Base-by-base conservation (phyloP, 2,888 invertebrate genomes). In the Stratiomys singularior region DNA sequence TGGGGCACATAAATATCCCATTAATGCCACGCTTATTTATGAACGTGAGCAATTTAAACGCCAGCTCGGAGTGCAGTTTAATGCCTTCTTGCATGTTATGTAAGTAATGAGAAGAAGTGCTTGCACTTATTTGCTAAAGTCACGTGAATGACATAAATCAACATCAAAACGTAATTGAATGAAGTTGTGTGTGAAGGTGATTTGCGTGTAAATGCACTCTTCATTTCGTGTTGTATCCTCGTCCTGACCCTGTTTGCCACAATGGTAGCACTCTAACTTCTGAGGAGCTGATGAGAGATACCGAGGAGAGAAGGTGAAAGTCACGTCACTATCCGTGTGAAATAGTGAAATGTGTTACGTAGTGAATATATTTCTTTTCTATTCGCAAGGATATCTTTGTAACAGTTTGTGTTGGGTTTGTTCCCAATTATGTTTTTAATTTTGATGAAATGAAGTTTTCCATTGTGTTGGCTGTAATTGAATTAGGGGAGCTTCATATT, bases 101-200 rank as follows among this genome's bases (percentile, higher is more conserved):
- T 52, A 52, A 52, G 37, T 37, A n/a, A 52, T 15, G 44, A 13
- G n/a, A 18, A 25, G 58, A 60, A 25, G 60, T 60, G 25, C 47
- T 69, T 69, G 69, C 69, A 47, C 69, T 69, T 69, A 69, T 69
- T 69, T n/a, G 46, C 47, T 15, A 47, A 46, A 69, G 69, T 69
- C 69, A 69, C 69, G 69, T 69, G 69, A 69, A 18, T 23, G 47
- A 46, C 46, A 69, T 69, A 69, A 69, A 46, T 69, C 69, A 69
- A 69, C 46, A 23, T 69, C 69, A 23, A 47, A 46, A 44, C 13
- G 69, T 47, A 69, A 69, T 69, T 69, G 69, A 69, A 47, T 69
- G 47, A 69, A 52, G 52, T 52, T 13, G 52, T 52, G 15, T 52
- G 52, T 15, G 15, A n/a, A 13, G 52, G 52, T 52, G 52, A 52